Evolutionary conservation across 2,113 vertebrate species (phyloP), one percentile per base, ranked within the genome.

Genomic region (Fulmarus glacialis): DNA sequence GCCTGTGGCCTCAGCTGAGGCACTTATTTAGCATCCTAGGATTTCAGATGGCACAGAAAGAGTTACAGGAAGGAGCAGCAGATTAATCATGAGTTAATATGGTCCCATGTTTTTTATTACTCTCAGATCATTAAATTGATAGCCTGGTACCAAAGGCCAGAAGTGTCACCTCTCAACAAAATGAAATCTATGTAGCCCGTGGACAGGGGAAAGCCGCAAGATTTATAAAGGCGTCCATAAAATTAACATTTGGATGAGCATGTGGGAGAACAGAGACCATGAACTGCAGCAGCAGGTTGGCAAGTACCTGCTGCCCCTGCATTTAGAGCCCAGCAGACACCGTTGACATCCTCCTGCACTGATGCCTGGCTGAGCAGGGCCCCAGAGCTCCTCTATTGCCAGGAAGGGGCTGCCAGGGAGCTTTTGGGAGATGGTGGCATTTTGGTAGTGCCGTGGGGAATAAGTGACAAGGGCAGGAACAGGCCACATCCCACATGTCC

Each of bases 141-240:
- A 84, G 97, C 86, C 91, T 87, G 72, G 82, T 91, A 95, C 94
- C 96, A 97, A 98, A 98, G 97, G 97, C 97, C 96, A 96, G 81
- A 95, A 95, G 87, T 95, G 97, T 96, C 97, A 97, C 96, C 93
- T 97, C 97, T 98, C 98, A 97, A 94, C 94, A 96, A 97, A 96
- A 97, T 93, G 97, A 98, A 98, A 98, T 97, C 97, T 93, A 62
- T 59, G 92, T 94, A 89, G 96, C 84, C 8, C 20, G 11, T n/a
- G 47, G 92, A 94, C 50, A 88, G 88, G 70, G 60, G 78, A 93
- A 64, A 95, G 94, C 93, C 29, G 4, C 89, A 96, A 97, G 97
- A 98, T 98, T 98, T 97, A 97, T 97, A 97, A 96, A 96, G 95
- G 93, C 38, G 15, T 92, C 88, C 73, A 90, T 94, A 97, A 97